These are phyloP conservation scores for Bombus waltoni DNA, from an alignment of 1,140 invertebrate species.

Conservation along the genomic window DNA sequence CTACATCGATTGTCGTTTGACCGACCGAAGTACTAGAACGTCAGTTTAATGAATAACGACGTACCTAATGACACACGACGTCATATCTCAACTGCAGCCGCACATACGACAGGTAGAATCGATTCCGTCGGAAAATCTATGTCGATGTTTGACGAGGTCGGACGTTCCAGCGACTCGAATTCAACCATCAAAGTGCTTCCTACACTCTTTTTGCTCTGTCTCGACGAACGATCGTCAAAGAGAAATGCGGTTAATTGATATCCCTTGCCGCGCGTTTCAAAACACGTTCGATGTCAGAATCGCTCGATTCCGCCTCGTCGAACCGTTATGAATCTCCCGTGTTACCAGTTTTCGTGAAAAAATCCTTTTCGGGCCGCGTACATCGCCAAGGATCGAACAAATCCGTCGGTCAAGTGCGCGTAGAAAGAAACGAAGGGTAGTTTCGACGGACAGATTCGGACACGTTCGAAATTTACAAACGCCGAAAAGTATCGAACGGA, in stretches of 20 bases:
- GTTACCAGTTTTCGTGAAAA: background rate
- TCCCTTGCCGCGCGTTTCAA: background rate
- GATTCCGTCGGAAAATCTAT: constrained; percentile 54
- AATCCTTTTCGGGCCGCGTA: background rate
- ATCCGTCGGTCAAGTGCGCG: no score
- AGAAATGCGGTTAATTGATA: constrained; percentile 50
- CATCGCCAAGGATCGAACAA: no score
- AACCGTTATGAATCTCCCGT: background rate
- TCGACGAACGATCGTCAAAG: constrained; percentile 37
- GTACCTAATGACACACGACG: constrained; percentile 70
- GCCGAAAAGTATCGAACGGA: no score
- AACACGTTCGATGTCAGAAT: background rate
- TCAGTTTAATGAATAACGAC: constrained; percentile 74
- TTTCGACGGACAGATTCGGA: background rate
- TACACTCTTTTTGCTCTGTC: constrained; percentile 33
- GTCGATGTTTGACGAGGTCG: constrained; percentile 61
- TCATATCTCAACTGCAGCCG: constrained; percentile 57
- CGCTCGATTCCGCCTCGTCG: background rate
- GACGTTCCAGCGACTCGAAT: constrained; percentile 48
- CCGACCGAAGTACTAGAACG: constrained; percentile 70
- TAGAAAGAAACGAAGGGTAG: background rate
- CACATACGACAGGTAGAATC: constrained; percentile 54
- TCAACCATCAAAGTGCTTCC: constrained; percentile 35
- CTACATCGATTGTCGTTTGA: constrained; percentile 71
- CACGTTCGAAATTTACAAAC: background rate